Evolutionary conservation across 2,888 invertebrate genomes (phyloP), one percentile per base, ranked within the genome.

Genomic region (Thymelicus acteon): DNA sequence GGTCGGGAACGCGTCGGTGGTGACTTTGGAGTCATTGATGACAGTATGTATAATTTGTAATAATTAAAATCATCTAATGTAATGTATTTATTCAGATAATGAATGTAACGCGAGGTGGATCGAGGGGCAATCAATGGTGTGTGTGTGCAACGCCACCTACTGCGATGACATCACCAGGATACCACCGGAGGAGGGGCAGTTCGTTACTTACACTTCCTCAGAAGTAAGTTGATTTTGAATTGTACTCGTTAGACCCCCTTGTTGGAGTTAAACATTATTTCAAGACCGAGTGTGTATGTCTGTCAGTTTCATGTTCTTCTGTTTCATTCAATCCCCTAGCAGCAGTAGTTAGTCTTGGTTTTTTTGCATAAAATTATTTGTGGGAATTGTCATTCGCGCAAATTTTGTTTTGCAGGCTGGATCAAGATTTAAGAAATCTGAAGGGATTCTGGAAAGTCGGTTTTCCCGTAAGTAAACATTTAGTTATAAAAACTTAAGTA

Each of bases 131-230:
- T 89, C 86, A 1, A 80, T 85, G 1, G 83, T 92, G 7, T 94
- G 94, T 72, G 90, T 93, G 2, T 94, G 94, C 75, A 90, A 90
- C 68, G 75, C 83, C 0, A 84, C 86, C 0, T 93, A 93, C 75
- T 94, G 93, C 75, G 94, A 94, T 72, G 89, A 87, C 2, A 74
- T 93, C 37, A 84, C 84, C 0, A 79, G 90, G 54, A 76, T 80
- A 2, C 72, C 80, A 3, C 86, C 93, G 0, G 75, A 78, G 1
- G 75, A 78, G 6, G 79, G 82, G 0, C 85, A 85, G 0, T 95
- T 92, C 73, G 78, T 94, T 0, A 79, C 92, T 7, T 93, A 91
- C 69, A 85, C 85, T 0, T 86, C 91, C 1, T 89, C 87, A 24
- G 78, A 86, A 81, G 87, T 86, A 72, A 76, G 71, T 31, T 13